Evolutionary conservation across 2,888 invertebrate species (phyloP).

Genomic region (Eristalis tenax): DNA sequence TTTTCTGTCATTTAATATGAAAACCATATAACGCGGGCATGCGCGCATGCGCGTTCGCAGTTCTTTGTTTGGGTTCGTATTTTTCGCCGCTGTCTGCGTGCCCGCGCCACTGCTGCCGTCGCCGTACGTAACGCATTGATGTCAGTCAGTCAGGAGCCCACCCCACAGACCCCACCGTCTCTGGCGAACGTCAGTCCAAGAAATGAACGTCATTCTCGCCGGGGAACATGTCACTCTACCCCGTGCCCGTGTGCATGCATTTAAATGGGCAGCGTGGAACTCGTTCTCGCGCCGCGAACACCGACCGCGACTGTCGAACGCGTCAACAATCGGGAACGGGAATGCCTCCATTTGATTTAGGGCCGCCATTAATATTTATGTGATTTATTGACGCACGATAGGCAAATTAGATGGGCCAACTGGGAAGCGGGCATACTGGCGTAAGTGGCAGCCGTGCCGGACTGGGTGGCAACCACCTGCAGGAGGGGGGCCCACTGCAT

Average conservation of each 20-base stretch:
- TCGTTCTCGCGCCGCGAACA: constrained; percentile 10
- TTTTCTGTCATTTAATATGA: constrained; percentile 74
- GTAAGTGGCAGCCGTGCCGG: not conserved
- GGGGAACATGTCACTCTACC: constrained; percentile 40
- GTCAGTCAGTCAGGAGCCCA: constrained; percentile 24
- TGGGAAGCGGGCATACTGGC: constrained; percentile 31
- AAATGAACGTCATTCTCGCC: constrained; percentile 49
- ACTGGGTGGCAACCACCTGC: constrained; percentile 22
- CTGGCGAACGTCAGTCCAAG: constrained; percentile 28
- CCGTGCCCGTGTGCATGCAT: constrained; percentile 11
- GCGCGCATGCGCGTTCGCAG: not conserved
- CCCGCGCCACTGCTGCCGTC: constrained; percentile 3
- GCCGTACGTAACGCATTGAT: constrained; percentile 35
- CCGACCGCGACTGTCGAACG: not conserved
- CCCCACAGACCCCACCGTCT: not conserved
- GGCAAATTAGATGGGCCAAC: constrained; percentile 52
- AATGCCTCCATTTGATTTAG: constrained; percentile 41
- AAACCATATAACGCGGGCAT: constrained; percentile 68
- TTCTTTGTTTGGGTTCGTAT: constrained; percentile 42
- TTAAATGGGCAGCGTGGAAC: constrained; percentile 22
- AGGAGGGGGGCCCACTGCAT: constrained; percentile 12
- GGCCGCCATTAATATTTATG: constrained; percentile 66
- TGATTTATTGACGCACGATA: constrained; percentile 70
- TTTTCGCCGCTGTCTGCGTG: not conserved
- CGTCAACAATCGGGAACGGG: constrained; percentile 55